These are phyloP conservation scores for Pocillopora meandrina DNA, from an alignment of 92 coral and sea anemone species.

Conservation along the genomic window DNA sequence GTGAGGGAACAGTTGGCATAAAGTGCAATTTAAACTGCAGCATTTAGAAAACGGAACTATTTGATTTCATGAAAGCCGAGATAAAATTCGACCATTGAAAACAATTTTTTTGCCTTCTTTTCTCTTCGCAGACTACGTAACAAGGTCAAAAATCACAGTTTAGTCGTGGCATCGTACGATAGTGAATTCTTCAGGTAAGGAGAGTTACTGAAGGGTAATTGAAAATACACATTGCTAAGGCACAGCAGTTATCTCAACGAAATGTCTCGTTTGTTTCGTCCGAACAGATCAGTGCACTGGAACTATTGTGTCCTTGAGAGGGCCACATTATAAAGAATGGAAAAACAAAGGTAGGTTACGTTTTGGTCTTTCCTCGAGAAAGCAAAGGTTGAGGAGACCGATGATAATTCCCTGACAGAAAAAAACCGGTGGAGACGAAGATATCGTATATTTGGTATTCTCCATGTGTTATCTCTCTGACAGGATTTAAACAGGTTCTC, in stretches of 20 bases:
- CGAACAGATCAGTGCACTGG: slow-evolving; percentile 89
- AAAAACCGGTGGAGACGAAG: too few species aligned
- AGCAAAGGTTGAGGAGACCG: neutral
- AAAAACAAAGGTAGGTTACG: slow-evolving; percentile 79
- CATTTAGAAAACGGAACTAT: too few species aligned
- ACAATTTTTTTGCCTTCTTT: neutral
- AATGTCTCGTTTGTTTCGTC: neutral
- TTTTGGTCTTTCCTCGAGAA: neutral
- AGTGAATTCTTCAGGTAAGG: slow-evolving; percentile 97
- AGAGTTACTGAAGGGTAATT: neutral
- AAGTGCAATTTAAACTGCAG: too few species aligned
- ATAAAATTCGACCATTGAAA: neutral
- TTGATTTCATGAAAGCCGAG: too few species aligned
- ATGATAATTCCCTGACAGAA: too few species aligned
- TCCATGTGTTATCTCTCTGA: too few species aligned
- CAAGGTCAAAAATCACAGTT: slow-evolving; percentile 89
- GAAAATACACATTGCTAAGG: too few species aligned
- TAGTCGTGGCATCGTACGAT: slow-evolving; percentile 96
- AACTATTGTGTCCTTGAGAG: slow-evolving; percentile 97
- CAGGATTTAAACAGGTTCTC: too few species aligned
- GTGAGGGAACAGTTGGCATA: too few species aligned
- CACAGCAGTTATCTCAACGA: too few species aligned
- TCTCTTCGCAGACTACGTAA: slow-evolving; percentile 70
- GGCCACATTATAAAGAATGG: slow-evolving; percentile 99
- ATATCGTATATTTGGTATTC: too few species aligned